Evolutionary conservation across 2,888 invertebrate species (phyloP).

Genomic region (Chloroclystis v-ata): DNA sequence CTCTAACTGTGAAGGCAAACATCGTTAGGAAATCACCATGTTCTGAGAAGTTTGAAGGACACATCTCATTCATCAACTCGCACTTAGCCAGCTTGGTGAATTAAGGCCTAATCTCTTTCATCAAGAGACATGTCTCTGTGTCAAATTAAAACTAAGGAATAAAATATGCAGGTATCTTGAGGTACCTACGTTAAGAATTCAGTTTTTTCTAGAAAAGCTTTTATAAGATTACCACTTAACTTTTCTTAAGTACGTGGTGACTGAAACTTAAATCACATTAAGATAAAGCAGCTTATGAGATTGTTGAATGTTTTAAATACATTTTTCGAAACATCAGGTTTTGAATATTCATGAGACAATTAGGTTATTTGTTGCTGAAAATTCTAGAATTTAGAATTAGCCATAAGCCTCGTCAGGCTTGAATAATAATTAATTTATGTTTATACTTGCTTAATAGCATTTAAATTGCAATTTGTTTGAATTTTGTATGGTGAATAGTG

Average conservation of each 20-base stretch:
- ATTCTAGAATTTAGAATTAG: neutral
- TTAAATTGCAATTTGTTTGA: neutral
- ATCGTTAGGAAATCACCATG: too few relatives aligned
- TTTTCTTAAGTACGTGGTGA: too few relatives aligned
- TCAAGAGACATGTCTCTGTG: too few relatives aligned
- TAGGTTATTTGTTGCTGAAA: neutral
- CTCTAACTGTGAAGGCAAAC: too few relatives aligned
- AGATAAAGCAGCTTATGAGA: neutral
- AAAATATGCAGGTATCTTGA: neutral
- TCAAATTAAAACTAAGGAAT: too few relatives aligned
- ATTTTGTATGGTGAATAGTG: too few relatives aligned
- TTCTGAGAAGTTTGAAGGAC: too few relatives aligned
- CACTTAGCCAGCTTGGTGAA: too few relatives aligned
- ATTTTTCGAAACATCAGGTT: neutral
- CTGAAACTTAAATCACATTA: too few relatives aligned
- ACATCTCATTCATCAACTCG: too few relatives aligned
- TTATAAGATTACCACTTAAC: neutral
- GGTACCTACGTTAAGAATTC: too few relatives aligned
- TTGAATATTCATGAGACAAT: conserved; percentile 8
- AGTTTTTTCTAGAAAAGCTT: neutral
- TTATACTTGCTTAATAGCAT: neutral
- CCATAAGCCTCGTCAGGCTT: neutral
- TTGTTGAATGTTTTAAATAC: neutral
- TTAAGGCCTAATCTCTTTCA: too few relatives aligned
- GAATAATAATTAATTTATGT: neutral